Base-by-base conservation (phyloP, 2,888 invertebrate species). In the Melolontha melolontha region DNA sequence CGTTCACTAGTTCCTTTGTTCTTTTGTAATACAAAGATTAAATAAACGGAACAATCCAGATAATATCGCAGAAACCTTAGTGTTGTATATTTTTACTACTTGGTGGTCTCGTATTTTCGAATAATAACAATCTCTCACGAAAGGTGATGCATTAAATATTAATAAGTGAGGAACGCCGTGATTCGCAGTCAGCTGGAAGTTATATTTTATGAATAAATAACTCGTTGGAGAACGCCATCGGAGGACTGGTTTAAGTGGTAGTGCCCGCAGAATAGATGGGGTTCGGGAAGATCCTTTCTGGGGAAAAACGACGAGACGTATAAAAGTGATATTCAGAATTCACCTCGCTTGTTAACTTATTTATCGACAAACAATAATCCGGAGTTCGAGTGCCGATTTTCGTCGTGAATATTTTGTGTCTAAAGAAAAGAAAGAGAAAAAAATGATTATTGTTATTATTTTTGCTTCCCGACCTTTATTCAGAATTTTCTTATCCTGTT, bases 201-300 rank as follows among this genome's bases (percentile, higher is more conserved):
- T 70, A 70, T 73, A 73, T 72, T 73, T 72, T 70, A 72, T 72
- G 73, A 73, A 72, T 73, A 72, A 72, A 69, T 70, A 68, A 73
- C 66, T 54, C 47, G 52, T 52, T 52, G 52, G 52, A n/a, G 52
- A 52, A 52, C 52, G 52, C 39, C 34, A 52, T 52, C 52, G 22
- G 22, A 22, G 52, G 52, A 52, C 52, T 34, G 52, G 52, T 52
- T 52, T 52, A 52, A 52, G 52, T 52, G 52, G 39, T 52, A 34
- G 34, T 52, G 52, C 52, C 52, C 5, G 39, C 34, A 39, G 52
- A 16, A 52, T 52, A 52, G 62, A 51, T 52, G 70, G 50, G 52
- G 29, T 52, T 47, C 40, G 52, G n/a, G 44, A 47, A 22, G 54
- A 52, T 16, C 29, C 14, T 52, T 52, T 52, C 52, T 14, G 39